A percentile compares a stretch with the other conserved stretches of the same genome.
phyloP scores from a whole-genome alignment of 2,888 invertebrate genomes.

The Prosapia bicincta region DNA sequence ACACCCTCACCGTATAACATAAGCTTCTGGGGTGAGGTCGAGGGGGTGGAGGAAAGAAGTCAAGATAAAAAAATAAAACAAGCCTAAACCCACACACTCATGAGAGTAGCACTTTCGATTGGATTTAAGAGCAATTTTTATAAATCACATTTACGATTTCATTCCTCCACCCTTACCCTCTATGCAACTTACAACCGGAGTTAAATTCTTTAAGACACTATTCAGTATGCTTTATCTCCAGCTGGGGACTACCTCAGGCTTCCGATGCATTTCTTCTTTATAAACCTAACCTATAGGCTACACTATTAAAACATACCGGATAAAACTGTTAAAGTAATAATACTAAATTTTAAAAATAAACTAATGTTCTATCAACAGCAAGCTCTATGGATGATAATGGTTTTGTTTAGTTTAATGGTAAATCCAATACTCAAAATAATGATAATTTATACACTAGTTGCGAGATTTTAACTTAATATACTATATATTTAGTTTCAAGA shows the following conservation, averaged over 20 bases:
- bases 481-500: no score
- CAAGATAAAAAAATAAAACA: slow-evolving; percentile 28
- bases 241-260: slow-evolving; percentile 34
- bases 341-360: no score
- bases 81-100: slow-evolving; percentile 33
- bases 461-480: no score
- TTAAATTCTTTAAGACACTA: slow-evolving; percentile 41
- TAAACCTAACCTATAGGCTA: no score
- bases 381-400: no score
- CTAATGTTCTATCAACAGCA: no score
- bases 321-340: no score
- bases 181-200: slow-evolving; percentile 11
- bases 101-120: slow-evolving; percentile 36
- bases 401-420: no score
- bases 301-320: no score
- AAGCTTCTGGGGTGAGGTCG: slow-evolving; percentile 24
- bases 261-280: no score
- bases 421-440: no score
- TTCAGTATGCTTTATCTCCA: slow-evolving; percentile 40
- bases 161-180: slow-evolving; percentile 8
- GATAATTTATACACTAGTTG: no score
- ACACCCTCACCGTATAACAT: slow-evolving; percentile 28
- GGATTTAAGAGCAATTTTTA: slow-evolving; percentile 39
- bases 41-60: slow-evolving; percentile 21
- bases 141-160: slow-evolving; percentile 41